Evolutionary conservation across 1,140 invertebrate species (phyloP), one percentile per base, ranked within the genome.

Genomic region (Muscidifurax raptorellus): DNA sequence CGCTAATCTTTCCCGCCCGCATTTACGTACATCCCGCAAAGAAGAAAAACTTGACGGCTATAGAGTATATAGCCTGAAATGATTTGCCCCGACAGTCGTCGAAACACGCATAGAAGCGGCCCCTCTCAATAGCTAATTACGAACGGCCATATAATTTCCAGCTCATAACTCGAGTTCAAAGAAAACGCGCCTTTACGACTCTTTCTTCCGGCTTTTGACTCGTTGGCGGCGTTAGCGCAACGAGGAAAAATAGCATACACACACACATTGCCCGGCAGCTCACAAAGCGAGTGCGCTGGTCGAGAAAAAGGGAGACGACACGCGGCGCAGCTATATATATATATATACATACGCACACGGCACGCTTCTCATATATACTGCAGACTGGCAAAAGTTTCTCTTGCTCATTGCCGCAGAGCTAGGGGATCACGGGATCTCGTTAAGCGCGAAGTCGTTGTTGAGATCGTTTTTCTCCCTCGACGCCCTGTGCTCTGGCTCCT

Each of bases 371-470:
- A 0, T 40, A 40, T n/a, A 40, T 40, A 9, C 36, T 66, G 71
- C 71, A 22, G 30, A 66, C 18, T 25, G 15, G 72, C 36, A 27
- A 47, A 75, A 75, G 22, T 75, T 75, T 75, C n/a, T 22, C 36
- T 59, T 30, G n/a, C 75, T 77, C 47, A 59, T 77, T 28, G 44
- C 75, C 27, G 22, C 47, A 52, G 75, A 18, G 47, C 9, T 13
- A 10, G 28, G 47, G 75, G 47, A 77, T 77, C 75, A 18, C 27
- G 27, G 59, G 77, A 67, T 79, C 77, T 79, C 77, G 52, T 79
- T 79, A 79, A 79, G 77, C 64, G 77, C 77, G 32, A 64, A 66
- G 64, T 66, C 52, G 77, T 79, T 67, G 59, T 66, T 27, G n/a
- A 36, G 59, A 52, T 77, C 47, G n/a, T 59, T 52, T 32, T 77